These are phyloP conservation scores for Anodontia alba DNA, from an alignment of 2,888 invertebrate species.

Conservation along the genomic window DNA sequence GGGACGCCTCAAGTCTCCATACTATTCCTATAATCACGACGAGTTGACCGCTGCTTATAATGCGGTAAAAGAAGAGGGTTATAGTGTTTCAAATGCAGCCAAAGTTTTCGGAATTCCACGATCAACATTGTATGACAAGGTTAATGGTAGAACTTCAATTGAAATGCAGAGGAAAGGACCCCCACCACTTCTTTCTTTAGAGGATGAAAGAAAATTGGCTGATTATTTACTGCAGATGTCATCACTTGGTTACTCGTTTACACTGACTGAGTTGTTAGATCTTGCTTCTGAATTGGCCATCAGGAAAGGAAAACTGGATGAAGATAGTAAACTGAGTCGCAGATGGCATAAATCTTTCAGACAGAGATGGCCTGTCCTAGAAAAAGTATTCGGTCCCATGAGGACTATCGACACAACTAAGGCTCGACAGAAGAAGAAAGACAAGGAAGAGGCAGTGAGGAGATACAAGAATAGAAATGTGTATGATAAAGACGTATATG, in stretches of 20 bases:
- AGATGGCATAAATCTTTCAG: conserved; percentile 61
- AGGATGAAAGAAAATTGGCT: conserved; percentile 59
- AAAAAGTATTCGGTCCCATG: conserved; percentile 58
- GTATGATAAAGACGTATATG: conserved; percentile 55
- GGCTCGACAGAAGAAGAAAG: conserved; percentile 44
- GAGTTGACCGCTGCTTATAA: conserved; percentile 51
- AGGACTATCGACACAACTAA: conserved; percentile 46
- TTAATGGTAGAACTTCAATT: conserved; percentile 41
- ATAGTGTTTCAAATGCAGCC: conserved; percentile 54
- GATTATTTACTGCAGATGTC: conserved; percentile 62
- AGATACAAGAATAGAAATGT: conserved; percentile 50
- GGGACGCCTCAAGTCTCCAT: conserved; percentile 37
- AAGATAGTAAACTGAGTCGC: conserved; percentile 47
- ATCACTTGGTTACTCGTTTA: conserved; percentile 57
- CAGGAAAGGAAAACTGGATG: conserved; percentile 54
- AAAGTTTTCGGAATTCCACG: conserved; percentile 55
- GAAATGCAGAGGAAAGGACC: conserved; percentile 60
- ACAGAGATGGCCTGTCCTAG: conserved; percentile 57
- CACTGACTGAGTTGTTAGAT: conserved; percentile 49
- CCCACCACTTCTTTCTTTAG: conserved; percentile 51
- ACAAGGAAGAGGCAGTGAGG: conserved; percentile 23
- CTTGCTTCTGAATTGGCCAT: conserved; percentile 57
- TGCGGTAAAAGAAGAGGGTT: conserved; percentile 55
- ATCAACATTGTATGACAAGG: conserved; percentile 59
- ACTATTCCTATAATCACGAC: conserved; percentile 50